A percentile compares a stretch with the other conserved stretches of the same genome.
phyloP scores from a whole-genome alignment of 2,797 vertebrate genomes.

The Lemur catta region DNA sequence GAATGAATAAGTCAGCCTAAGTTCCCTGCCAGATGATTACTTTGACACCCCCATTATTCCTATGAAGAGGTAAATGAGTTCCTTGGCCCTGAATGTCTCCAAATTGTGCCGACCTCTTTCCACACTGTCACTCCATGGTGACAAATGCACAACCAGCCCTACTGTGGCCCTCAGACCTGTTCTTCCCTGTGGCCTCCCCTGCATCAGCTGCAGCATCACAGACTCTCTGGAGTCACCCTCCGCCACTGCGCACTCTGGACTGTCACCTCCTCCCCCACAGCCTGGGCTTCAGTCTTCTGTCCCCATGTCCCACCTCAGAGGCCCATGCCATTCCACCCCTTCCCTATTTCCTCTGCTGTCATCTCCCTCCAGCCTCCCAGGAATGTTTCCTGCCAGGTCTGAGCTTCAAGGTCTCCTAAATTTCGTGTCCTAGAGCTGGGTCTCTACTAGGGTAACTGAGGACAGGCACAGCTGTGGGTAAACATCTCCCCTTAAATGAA shows the following conservation, averaged over 20 bases:
- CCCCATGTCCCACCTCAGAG: background rate
- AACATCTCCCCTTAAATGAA: background rate
- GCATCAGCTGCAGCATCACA: background rate
- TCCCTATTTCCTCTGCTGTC: background rate
- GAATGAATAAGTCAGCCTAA: background rate
- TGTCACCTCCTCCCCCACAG: background rate
- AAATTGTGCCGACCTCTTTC: background rate
- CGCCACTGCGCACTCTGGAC: background rate
- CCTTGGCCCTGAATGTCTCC: background rate
- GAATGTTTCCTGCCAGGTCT: background rate
- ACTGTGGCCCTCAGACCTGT: background rate
- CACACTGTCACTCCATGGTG: background rate
- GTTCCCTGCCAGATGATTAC: background rate
- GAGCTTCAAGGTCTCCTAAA: background rate
- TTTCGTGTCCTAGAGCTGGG: background rate
- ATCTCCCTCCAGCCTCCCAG: background rate
- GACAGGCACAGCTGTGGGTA: background rate
- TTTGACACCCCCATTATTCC: background rate
- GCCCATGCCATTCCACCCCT: background rate
- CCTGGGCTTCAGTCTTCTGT: background rate
- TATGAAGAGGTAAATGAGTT: background rate
- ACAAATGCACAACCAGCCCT: background rate
- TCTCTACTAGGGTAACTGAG: background rate
- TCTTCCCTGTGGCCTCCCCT: background rate
- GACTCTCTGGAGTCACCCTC: background rate